A percentile compares a stretch with the other conserved stretches of the same genome.
phyloP scores from a whole-genome alignment of 2,888 invertebrate species.

The Agonum fuliginosum region DNA sequence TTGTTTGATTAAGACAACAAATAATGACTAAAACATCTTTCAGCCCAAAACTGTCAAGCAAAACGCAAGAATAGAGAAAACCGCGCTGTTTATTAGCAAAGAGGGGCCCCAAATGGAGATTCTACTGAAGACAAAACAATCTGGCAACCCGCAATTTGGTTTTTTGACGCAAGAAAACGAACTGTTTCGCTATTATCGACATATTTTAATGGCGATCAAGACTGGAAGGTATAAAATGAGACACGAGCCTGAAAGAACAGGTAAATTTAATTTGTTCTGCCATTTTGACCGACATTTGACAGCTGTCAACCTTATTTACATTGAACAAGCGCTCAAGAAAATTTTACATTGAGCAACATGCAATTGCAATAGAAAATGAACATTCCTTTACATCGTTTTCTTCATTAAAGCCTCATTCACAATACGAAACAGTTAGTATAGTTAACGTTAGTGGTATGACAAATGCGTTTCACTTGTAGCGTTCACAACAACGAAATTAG shows the following conservation, averaged over 20 bases:
- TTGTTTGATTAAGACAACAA: constrained; percentile 52
- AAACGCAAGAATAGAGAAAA: constrained; percentile 96
- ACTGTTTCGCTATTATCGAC: constrained; percentile 92
- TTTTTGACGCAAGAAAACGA: constrained; percentile 91
- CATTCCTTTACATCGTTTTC: too few relatives aligned
- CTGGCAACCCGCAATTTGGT: constrained; percentile 93
- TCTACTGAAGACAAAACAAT: constrained; percentile 96
- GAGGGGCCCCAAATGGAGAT: constrained; percentile 99
- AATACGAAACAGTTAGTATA: too few relatives aligned
- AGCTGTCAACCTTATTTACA: too few relatives aligned
- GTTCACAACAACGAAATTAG: too few relatives aligned
- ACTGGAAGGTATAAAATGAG: constrained; percentile 77
- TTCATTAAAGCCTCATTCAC: too few relatives aligned
- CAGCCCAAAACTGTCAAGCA: constrained; percentile 92
- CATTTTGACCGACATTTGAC: neutral
- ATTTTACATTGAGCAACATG: too few relatives aligned
- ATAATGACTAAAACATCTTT: constrained; percentile 54
- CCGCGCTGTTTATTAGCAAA: constrained; percentile 88
- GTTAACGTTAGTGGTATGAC: too few relatives aligned
- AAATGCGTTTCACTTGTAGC: too few relatives aligned
- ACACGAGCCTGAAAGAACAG: constrained; percentile 28
- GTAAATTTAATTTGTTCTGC: constrained; percentile 32
- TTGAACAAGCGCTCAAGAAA: too few relatives aligned
- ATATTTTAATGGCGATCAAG: constrained; percentile 82
- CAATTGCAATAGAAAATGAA: too few relatives aligned